Percentiles rank a stretch among this genome's conserved stretches.
Evolutionary conservation across 1,140 invertebrate genomes (phyloP).

Genomic region (Sycophila sp.): DNA sequence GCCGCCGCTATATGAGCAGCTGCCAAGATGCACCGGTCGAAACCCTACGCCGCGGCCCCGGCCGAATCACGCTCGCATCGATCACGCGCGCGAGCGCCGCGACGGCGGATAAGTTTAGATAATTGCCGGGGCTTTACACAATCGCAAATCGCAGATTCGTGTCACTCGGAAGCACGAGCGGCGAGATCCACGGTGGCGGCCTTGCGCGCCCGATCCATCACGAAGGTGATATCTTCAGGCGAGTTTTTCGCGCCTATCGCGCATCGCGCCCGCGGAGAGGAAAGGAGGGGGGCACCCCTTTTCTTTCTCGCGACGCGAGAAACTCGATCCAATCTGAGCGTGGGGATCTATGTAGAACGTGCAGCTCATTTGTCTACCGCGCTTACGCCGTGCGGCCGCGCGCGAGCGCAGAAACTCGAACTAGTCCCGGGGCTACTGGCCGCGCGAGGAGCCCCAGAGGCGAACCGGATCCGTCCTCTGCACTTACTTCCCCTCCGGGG

Average conservation of each 20-base stretch:
- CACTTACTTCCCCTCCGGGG: not conserved
- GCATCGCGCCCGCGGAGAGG: not conserved
- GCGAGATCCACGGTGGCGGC: conserved; percentile 42
- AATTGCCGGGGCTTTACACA: conserved; percentile 9
- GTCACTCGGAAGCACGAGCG: not conserved
- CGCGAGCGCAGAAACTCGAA: conserved; percentile 48
- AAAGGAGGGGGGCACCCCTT: conserved; percentile 26
- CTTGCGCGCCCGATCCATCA: conserved; percentile 54
- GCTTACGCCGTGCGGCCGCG: conserved; percentile 44
- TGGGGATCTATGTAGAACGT: conserved; percentile 63
- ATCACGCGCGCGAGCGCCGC: not conserved
- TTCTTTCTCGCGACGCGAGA: conserved; percentile 60
- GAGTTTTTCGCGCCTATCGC: not conserved
- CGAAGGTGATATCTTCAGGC: conserved; percentile 4
- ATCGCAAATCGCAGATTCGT: conserved; percentile 10
- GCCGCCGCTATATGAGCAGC: not conserved
- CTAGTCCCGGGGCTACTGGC: conserved; percentile 28
- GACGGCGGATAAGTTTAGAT: not conserved
- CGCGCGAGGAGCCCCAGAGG: not conserved
- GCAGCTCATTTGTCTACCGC: conserved; percentile 63
- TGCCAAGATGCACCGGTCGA: too few relatives aligned
- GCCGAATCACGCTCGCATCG: conserved; percentile 12
- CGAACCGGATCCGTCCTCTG: not conserved
- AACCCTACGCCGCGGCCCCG: too few relatives aligned
- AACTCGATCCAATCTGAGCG: conserved; percentile 62